Percentiles rank a stretch among this genome's conserved stretches.
These are phyloP conservation scores for Syngnathus typhle DNA, from an alignment of 2,113 vertebrate genomes.

Conservation along the genomic window DNA sequence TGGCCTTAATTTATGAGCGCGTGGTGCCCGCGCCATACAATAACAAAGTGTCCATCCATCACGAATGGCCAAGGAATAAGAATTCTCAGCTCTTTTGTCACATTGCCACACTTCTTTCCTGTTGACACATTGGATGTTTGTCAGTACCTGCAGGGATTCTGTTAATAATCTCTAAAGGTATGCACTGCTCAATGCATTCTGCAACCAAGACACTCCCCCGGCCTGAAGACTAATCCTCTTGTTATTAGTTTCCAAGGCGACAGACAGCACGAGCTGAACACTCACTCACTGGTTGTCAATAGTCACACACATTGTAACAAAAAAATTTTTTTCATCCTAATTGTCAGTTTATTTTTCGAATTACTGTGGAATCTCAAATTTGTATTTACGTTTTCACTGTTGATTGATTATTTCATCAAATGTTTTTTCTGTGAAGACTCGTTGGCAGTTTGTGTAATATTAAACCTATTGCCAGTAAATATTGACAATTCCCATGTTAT, in stretches of 20 bases:
- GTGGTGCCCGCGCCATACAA: conserved; percentile 45
- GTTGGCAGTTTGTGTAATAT: not conserved
- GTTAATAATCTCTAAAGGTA: conserved; percentile 64
- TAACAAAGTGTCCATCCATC: conserved; percentile 31
- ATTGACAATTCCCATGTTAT: too few relatives aligned
- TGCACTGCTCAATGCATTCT: conserved; percentile 35
- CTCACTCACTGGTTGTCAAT: conserved; percentile 24
- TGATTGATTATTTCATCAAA: too few relatives aligned
- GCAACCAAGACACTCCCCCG: conserved; percentile 41
- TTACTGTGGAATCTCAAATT: not conserved
- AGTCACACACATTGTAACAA: conserved; percentile 12
- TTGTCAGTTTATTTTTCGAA: not conserved
- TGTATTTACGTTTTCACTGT: not conserved
- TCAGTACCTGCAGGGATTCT: conserved; percentile 57
- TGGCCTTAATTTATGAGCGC: conserved; percentile 33
- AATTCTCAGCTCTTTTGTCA: conserved; percentile 49
- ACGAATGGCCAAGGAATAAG: conserved; percentile 27
- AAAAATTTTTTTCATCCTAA: not conserved
- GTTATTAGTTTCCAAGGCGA: conserved; percentile 46
- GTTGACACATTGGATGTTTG: conserved; percentile 48
- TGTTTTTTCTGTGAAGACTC: too few relatives aligned
- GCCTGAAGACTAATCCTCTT: conserved; percentile 43
- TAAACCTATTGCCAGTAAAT: too few relatives aligned
- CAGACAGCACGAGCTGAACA: conserved; percentile 22
- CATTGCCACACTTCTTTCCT: conserved; percentile 50